Conservation (phyloP, 2,113 vertebrate genomes). For the Microtus montanus region DNA sequence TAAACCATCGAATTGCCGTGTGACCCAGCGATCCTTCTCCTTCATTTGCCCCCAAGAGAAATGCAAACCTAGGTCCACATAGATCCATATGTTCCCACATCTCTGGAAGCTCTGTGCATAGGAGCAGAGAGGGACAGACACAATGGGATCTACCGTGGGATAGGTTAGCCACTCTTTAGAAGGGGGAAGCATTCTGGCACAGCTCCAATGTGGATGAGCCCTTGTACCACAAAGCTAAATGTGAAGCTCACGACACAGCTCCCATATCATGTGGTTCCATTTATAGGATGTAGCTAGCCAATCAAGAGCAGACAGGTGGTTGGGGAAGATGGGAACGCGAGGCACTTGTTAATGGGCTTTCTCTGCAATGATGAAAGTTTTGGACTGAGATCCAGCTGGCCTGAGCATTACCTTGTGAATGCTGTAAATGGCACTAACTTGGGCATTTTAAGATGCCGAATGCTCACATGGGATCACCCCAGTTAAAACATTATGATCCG, state of each 20-base stretch:
- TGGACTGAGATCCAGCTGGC: neutral
- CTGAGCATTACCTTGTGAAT: neutral
- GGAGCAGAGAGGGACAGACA: neutral
- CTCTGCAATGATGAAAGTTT: neutral
- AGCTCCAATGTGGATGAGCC: no score
- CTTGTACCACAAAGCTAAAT: neutral
- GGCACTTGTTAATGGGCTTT: neutral
- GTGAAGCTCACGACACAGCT: neutral
- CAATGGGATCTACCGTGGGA: neutral
- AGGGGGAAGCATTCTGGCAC: neutral
- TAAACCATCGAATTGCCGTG: neutral
- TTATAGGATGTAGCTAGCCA: neutral
- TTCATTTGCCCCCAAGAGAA: neutral
- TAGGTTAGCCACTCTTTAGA: neutral
- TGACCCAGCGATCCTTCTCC: neutral
- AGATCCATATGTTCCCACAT: neutral
- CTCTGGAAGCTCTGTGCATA: neutral
- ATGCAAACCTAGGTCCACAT: neutral
- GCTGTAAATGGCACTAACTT: neutral
- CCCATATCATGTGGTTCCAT: neutral
- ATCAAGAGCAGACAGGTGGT: fast-evolving
- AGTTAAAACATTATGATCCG: neutral
- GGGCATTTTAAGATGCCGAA: neutral
- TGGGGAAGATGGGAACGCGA: neutral
- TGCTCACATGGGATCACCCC: neutral